Percentiles rank a stretch among this genome's conserved stretches.
Evolutionary conservation across 1,140 invertebrate species (phyloP).

Genomic region (Eupristina koningsbergeri): DNA sequence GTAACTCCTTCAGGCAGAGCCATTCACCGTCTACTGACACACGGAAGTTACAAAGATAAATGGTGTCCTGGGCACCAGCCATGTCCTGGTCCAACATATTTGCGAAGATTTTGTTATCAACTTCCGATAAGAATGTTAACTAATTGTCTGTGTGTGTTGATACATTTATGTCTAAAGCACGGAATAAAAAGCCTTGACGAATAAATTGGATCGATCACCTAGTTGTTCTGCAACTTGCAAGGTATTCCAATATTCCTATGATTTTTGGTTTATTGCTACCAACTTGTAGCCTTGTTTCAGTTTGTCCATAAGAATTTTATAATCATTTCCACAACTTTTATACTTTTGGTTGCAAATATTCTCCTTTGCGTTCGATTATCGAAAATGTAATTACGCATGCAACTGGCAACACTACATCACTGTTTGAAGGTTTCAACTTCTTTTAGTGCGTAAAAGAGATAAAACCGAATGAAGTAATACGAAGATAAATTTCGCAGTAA

Average conservation of each 20-base stretch:
- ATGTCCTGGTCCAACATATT: conserved; percentile 78
- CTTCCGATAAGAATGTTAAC: neutral
- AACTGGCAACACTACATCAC: neutral
- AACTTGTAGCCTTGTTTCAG: neutral
- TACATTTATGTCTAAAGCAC: neutral
- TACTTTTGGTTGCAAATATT: neutral
- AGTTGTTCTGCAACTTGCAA: neutral
- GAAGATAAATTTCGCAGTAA: neutral
- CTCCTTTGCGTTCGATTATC: neutral
- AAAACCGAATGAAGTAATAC: neutral
- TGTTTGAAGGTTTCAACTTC: neutral
- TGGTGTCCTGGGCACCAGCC: conserved; percentile 93
- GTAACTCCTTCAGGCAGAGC: conserved; percentile 95
- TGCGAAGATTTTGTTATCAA: neutral
- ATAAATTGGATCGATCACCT: neutral
- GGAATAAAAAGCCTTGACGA: neutral
- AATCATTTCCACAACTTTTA: neutral
- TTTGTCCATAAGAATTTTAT: too few relatives aligned
- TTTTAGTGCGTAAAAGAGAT: conserved; percentile 12
- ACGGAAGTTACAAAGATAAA: conserved; percentile 97
- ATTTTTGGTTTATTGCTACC: neutral
- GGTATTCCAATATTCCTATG: neutral
- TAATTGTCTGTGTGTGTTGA: neutral
- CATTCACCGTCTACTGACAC: conserved; percentile 97
- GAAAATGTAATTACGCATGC: neutral